phyloP scores from a whole-genome alignment of 2,888 invertebrate genomes.

The Nezara viridula region DNA sequence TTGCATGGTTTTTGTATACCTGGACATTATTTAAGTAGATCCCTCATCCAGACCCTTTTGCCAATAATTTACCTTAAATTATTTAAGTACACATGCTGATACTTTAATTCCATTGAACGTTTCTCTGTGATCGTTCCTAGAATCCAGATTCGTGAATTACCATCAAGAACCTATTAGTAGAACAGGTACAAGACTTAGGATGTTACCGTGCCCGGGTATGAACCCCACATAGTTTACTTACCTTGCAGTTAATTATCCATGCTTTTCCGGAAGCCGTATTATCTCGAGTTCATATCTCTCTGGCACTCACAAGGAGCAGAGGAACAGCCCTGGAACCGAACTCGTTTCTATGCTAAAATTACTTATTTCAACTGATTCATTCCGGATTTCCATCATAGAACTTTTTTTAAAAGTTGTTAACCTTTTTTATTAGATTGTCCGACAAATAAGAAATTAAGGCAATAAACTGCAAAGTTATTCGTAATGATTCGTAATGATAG shows the following conservation, averaged over 20 bases:
- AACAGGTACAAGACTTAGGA: background rate
- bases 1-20: too few species aligned
- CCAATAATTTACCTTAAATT: too few species aligned
- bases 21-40: too few species aligned
- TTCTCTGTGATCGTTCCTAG: background rate
- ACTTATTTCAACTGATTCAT: background rate
- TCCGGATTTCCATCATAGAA: too few species aligned
- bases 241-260: background rate
- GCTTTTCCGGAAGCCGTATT: background rate
- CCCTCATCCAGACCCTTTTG: too few species aligned
- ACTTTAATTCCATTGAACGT: background rate
- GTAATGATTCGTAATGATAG: too few species aligned
- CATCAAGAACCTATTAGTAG: background rate
- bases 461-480: too few species aligned
- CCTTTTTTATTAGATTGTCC: too few species aligned
- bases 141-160: background rate
- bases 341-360: background rate
- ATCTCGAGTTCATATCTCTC: conserved; percentile 1
- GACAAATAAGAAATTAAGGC: too few species aligned
- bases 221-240: background rate
- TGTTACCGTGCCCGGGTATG: background rate
- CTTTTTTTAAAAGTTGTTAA: too few species aligned
- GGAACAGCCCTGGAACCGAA: background rate
- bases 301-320: background rate
- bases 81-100: too few species aligned